A percentile compares a stretch with the other conserved stretches of the same genome.
These are phyloP conservation scores for Lepidotrigona ventralis DNA, from an alignment of 1,140 invertebrate species.

Conservation along the genomic window DNA sequence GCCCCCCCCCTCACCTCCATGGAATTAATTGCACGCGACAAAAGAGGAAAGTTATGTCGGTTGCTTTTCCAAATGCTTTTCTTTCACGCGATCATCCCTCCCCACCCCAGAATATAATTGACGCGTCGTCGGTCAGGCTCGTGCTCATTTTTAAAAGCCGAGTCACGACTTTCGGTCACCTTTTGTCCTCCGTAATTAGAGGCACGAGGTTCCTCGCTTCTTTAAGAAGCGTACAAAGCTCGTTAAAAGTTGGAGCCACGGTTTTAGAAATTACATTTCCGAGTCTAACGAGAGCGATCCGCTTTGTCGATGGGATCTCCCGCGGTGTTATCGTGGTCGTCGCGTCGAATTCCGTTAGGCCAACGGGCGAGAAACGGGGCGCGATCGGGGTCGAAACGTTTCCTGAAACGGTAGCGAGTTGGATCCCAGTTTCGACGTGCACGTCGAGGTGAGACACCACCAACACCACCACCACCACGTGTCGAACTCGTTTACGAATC, in stretches of 20 bases:
- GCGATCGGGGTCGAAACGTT: not conserved
- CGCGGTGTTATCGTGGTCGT: not conserved
- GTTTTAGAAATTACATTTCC: not conserved
- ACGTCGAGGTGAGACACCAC: not conserved
- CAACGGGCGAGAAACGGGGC: not conserved
- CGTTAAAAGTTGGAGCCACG: not conserved
- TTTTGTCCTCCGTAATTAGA: not conserved
- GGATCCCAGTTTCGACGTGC: not conserved
- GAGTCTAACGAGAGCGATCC: not conserved
- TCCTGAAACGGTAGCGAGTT: conserved; percentile 15
- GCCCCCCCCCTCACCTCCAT: no score
- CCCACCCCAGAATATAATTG: not conserved
- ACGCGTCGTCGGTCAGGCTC: not conserved
- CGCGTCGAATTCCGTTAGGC: conserved; percentile 35
- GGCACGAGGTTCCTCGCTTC: not conserved
- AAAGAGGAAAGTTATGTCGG: not conserved
- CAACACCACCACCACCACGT: no score
- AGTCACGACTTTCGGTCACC: not conserved
- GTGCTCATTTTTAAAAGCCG: not conserved
- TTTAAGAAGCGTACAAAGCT: not conserved
- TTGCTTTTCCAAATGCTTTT: conserved; percentile 15
- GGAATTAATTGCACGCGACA: conserved; percentile 19
- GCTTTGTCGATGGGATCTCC: not conserved
- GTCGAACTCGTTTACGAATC: conserved; percentile 7
- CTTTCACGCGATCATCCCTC: conserved; percentile 24